Evolutionary conservation across 2,888 invertebrate species (phyloP).

Genomic region (Xestoiulus laeticollis): DNA sequence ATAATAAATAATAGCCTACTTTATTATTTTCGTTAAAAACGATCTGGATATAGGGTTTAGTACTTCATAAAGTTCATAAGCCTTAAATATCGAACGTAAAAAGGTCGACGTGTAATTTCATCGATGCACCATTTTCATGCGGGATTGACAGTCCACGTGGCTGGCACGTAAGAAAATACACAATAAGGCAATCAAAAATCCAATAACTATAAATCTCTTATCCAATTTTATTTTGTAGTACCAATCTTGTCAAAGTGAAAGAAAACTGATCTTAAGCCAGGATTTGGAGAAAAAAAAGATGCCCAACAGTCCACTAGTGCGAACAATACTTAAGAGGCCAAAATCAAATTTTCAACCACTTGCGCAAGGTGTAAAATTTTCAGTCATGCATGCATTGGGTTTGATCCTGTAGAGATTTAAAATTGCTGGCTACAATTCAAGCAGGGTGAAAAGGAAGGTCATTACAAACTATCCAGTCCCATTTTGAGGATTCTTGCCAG

Average conservation of each 20-base stretch:
- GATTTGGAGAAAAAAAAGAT: not conserved
- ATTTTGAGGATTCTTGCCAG: not conserved
- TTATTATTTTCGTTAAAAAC: too few relatives aligned
- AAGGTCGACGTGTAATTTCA: not conserved
- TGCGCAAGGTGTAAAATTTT: not conserved
- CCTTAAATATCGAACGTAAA: not conserved
- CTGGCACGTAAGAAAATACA: not conserved
- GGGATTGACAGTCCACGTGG: not conserved
- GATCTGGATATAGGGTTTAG: too few relatives aligned
- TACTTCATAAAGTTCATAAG: too few relatives aligned
- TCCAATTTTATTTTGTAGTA: constrained; percentile 32
- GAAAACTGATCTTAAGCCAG: constrained; percentile 28
- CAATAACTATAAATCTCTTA: constrained; percentile 31
- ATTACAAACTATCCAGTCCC: not conserved
- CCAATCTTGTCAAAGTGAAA: constrained; percentile 31
- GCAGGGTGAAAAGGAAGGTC: not conserved
- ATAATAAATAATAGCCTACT: too few relatives aligned
- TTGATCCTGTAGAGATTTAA: not conserved
- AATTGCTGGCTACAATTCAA: not conserved
- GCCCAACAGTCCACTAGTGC: constrained; percentile 18
- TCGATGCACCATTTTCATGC: not conserved
- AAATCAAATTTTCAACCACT: constrained; percentile 32
- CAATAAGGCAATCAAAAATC: constrained; percentile 41
- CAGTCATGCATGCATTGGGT: constrained; percentile 5
- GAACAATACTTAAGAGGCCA: constrained; percentile 8